A percentile compares a stretch with the other conserved stretches of the same genome.
These are phyloP conservation scores for Sympetrum striolatum DNA, from an alignment of 2,888 invertebrate species.

Conservation along the genomic window DNA sequence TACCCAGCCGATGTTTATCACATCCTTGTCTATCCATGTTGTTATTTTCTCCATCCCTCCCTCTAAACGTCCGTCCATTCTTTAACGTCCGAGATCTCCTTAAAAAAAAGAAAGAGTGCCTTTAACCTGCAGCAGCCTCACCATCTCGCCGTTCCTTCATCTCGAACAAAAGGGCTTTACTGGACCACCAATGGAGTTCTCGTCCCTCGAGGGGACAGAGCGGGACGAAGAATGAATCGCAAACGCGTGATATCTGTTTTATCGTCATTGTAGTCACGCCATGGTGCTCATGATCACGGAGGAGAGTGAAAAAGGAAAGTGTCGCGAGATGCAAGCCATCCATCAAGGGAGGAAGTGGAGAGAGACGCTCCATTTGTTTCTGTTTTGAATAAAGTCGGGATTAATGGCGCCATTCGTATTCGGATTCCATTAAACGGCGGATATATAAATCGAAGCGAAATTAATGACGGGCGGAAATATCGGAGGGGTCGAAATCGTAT, in stretches of 20 bases:
- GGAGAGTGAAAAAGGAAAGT: background rate
- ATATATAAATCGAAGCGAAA: background rate
- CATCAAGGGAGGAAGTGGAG: background rate
- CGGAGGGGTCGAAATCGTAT: background rate
- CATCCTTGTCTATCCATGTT: slow-evolving; percentile 31
- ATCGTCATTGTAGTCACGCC: slow-evolving; percentile 42
- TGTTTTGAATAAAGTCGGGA: background rate
- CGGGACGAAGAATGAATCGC: slow-evolving; percentile 24
- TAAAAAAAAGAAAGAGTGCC: background rate
- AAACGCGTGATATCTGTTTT: slow-evolving; percentile 44
- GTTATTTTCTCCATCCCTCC: slow-evolving; percentile 8
- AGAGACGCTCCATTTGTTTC: background rate
- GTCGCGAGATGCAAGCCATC: background rate
- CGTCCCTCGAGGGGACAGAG: background rate
- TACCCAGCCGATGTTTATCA: slow-evolving; percentile 11
- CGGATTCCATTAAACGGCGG: background rate
- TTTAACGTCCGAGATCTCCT: slow-evolving; percentile 16
- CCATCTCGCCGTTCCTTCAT: slow-evolving; percentile 14
- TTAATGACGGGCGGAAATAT: background rate
- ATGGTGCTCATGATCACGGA: slow-evolving; percentile 16
- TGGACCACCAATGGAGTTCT: slow-evolving; percentile 35
- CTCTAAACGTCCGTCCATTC: background rate
- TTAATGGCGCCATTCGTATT: background rate
- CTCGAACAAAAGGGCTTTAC: slow-evolving; percentile 15
- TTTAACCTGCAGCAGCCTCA: background rate